A percentile compares a stretch with the other conserved stretches of the same genome.
Evolutionary conservation across 2,888 invertebrate genomes (phyloP).

Genomic region (Panzeria rudis): DNA sequence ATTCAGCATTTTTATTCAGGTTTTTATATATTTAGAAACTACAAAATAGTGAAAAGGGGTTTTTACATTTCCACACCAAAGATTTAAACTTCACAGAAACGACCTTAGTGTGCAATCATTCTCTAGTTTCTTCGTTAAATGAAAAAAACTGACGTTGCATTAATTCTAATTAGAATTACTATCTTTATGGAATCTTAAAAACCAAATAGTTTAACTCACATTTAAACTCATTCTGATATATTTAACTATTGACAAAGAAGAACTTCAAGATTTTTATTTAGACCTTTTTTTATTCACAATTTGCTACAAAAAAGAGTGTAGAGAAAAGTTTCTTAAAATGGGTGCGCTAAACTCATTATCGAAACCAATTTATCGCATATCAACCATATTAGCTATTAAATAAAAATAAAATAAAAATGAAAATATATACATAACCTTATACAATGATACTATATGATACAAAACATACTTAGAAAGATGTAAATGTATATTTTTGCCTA

Average conservation of each 20-base stretch:
- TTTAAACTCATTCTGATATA: background rate
- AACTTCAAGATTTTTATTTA: slow-evolving; percentile 10
- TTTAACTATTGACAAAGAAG: slow-evolving; percentile 16
- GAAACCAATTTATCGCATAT: slow-evolving; percentile 80
- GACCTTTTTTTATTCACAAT: background rate
- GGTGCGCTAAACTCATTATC: slow-evolving; percentile 82
- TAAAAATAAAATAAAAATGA: slow-evolving; percentile 36
- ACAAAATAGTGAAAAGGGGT: too few relatives aligned
- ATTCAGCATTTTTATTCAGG: too few relatives aligned
- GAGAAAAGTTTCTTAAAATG: slow-evolving; percentile 75
- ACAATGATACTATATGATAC: slow-evolving; percentile 42
- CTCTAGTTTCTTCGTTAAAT: too few relatives aligned
- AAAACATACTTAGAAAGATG: slow-evolving; percentile 5
- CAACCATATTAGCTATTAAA: slow-evolving; percentile 73
- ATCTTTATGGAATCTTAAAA: background rate
- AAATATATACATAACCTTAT: slow-evolving; percentile 28
- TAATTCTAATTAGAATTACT: too few relatives aligned
- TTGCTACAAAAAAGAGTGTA: too few relatives aligned
- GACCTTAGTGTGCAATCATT: too few relatives aligned
- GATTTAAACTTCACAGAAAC: too few relatives aligned
- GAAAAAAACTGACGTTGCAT: too few relatives aligned
- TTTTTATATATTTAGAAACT: too few relatives aligned
- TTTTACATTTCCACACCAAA: too few relatives aligned
- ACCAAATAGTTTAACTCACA: background rate
- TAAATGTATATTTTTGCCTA: background rate